Conservation (phyloP, 2,888 invertebrate genomes). For the Glyphotaelius pellucidus region DNA sequence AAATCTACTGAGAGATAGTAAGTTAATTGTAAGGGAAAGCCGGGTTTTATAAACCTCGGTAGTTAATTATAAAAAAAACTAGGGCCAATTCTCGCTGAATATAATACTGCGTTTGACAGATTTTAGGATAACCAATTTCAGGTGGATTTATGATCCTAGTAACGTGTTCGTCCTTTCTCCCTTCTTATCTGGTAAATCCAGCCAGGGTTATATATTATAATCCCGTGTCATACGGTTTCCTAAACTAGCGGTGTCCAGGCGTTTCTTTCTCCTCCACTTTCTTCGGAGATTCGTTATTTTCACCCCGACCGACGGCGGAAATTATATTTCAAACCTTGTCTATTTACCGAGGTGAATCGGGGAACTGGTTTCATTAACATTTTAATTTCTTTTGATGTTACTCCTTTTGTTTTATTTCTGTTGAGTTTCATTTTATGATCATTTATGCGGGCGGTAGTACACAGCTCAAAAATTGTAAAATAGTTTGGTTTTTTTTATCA, state of each 20-base stretch:
- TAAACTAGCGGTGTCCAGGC: neutral
- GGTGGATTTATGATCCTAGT: neutral
- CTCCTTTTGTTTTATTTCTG: neutral
- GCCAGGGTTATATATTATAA: neutral
- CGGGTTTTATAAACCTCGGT: neutral
- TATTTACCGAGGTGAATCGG: neutral
- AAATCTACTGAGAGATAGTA: neutral
- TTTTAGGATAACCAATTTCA: neutral
- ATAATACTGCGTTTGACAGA: neutral
- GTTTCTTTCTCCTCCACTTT: neutral
- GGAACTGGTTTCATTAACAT: neutral
- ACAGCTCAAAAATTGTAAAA: neutral
- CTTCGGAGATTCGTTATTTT: neutral
- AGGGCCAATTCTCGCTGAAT: neutral
- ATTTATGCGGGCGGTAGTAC: neutral
- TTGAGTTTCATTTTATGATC: neutral
- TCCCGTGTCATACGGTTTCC: neutral
- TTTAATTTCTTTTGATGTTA: neutral
- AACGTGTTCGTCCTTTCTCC: neutral
- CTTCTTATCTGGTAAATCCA: neutral
- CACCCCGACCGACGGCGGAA: neutral
- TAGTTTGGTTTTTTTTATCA: too few species aligned
- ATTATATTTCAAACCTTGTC: neutral
- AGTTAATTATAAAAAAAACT: neutral
- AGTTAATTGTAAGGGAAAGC: too few species aligned